A percentile compares a stretch with the other conserved stretches of the same genome.
phyloP scores from a whole-genome alignment of 2,113 vertebrate species.

The Campylomormyrus numenius region DNA sequence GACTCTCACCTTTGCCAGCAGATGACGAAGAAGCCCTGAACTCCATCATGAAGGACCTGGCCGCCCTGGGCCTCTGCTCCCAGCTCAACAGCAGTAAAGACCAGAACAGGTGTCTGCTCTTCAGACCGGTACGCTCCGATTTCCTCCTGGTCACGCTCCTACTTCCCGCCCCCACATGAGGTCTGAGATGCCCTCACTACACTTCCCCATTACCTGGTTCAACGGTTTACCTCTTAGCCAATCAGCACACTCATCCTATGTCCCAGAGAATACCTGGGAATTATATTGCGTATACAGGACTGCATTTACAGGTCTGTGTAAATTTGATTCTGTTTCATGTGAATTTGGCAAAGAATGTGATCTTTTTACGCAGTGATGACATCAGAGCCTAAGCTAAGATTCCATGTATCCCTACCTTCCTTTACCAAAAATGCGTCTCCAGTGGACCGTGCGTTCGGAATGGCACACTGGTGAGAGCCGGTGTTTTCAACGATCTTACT shows the following conservation, averaged over 20 bases:
- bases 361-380: background rate
- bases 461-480: background rate
- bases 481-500: background rate
- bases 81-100: conserved; percentile 71
- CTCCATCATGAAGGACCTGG: conserved; percentile 89
- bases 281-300: background rate
- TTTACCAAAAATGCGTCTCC: background rate
- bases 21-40: conserved; percentile 84
- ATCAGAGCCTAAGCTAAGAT: background rate
- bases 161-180: background rate
- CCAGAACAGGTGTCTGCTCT: conserved; percentile 58
- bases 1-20: conserved; percentile 36
- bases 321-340: background rate
- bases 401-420: background rate
- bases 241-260: background rate
- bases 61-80: conserved; percentile 72
- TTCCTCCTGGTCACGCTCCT: background rate
- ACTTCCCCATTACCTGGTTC: background rate
- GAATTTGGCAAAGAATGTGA: background rate
- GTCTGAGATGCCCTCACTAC: background rate
- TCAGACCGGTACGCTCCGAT: conserved; percentile 66
- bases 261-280: background rate
- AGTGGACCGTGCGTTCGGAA: background rate
- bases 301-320: background rate
- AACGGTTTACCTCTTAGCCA: background rate